Evolutionary conservation across 1,140 invertebrate genomes (phyloP).

Genomic region (Coenobita brevimanus): DNA sequence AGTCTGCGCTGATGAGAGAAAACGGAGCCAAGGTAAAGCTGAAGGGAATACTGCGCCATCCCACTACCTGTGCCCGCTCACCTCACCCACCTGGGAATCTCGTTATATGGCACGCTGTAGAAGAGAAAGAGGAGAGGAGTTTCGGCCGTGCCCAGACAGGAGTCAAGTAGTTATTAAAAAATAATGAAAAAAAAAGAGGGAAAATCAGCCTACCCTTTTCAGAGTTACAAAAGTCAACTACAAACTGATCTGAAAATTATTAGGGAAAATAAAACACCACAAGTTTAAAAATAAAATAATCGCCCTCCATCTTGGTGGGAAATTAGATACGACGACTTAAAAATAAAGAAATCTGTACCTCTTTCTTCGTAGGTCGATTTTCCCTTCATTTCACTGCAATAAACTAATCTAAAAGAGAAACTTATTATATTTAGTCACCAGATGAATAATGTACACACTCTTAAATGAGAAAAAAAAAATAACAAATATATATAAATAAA

Average conservation of each 20-base stretch:
- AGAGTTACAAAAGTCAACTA: background rate
- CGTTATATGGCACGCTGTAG: constrained; percentile 56
- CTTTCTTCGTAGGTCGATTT: too few species aligned
- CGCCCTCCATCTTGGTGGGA: too few species aligned
- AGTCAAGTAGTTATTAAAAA: background rate
- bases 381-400: background rate
- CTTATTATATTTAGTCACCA: too few species aligned
- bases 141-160: constrained; percentile 35
- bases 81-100: constrained; percentile 53
- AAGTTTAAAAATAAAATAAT: too few species aligned
- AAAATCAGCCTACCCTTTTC: background rate
- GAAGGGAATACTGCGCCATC: constrained; percentile 52
- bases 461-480: background rate
- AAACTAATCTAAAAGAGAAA: background rate
- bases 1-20: constrained; percentile 33
- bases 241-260: background rate
- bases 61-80: constrained; percentile 39
- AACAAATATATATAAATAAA: too few species aligned
- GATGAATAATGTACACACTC: background rate
- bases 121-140: constrained; percentile 54
- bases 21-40: constrained; percentile 49
- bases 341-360: background rate
- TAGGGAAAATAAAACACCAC: background rate
- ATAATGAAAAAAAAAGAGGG: background rate
- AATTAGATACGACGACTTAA: too few species aligned